Evolutionary conservation across 2,113 vertebrate genomes (phyloP).

Genomic region (Paramisgurnus dabryanus): DNA sequence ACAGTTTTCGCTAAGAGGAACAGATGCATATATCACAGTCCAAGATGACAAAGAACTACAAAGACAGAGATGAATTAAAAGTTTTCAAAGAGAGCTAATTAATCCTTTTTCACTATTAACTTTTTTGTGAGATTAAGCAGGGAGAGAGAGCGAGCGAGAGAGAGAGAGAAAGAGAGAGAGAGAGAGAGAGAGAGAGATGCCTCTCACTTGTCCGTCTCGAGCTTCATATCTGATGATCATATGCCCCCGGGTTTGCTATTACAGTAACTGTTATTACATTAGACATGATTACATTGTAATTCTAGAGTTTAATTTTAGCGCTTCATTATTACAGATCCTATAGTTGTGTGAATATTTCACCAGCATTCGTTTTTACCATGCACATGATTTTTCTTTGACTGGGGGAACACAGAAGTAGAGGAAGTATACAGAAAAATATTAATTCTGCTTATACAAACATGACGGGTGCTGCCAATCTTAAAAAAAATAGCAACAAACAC

Average conservation of each 20-base stretch:
- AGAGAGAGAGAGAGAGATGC: slow-evolving; percentile 17
- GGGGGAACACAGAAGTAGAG: too few relatives aligned
- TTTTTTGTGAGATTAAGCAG: slow-evolving; percentile 43
- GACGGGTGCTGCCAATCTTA: too few relatives aligned
- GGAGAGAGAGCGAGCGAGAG: slow-evolving; percentile 39
- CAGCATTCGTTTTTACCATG: not conserved
- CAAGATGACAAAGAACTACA: not conserved
- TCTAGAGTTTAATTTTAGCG: not conserved
- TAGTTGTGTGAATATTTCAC: not conserved
- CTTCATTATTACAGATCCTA: not conserved
- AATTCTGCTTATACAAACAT: too few relatives aligned
- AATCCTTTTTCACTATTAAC: slow-evolving; percentile 49
- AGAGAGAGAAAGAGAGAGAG: slow-evolving; percentile 12
- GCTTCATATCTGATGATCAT: slow-evolving; percentile 15
- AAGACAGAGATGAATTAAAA: not conserved
- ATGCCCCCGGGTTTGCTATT: not conserved
- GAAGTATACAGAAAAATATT: too few relatives aligned
- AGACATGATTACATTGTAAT: not conserved
- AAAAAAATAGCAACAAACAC: too few relatives aligned
- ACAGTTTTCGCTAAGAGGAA: not conserved
- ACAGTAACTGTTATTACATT: not conserved
- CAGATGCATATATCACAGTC: not conserved
- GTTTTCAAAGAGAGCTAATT: slow-evolving; percentile 54
- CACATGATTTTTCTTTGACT: too few relatives aligned
- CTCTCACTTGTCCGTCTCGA: not conserved